These are phyloP conservation scores for Lycorma delicatula DNA, from an alignment of 1,140 invertebrate genomes.

Conservation along the genomic window DNA sequence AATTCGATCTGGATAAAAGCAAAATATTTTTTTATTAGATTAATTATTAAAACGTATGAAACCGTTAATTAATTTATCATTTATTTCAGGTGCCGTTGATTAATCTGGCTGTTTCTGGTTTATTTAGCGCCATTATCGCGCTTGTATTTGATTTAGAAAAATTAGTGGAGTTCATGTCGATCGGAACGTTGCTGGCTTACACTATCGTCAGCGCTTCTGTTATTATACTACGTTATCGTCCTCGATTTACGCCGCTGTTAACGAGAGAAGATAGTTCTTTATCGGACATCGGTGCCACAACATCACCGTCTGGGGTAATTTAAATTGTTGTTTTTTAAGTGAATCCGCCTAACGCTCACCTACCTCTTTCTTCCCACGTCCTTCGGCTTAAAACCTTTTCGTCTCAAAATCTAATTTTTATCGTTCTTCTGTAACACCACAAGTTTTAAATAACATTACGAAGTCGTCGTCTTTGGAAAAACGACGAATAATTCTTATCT, in stretches of 20 bases:
- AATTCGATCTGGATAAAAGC: no score
- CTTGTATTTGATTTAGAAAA: constrained; percentile 82
- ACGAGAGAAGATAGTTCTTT: constrained; percentile 32
- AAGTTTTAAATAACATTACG: neutral
- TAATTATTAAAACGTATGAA: no score
- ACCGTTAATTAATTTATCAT: no score
- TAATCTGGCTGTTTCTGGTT: constrained; percentile 70
- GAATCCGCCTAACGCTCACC: neutral
- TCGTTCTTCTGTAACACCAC: neutral
- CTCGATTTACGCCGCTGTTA: constrained; percentile 45
- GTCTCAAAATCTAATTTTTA: neutral
- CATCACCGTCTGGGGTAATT: constrained; percentile 22
- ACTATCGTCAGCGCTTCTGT: constrained; percentile 84
- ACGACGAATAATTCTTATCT: no score
- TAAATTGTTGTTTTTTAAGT: neutral
- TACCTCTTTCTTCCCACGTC: neutral
- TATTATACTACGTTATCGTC: constrained; percentile 73
- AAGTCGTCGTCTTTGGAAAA: neutral
- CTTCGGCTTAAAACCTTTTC: neutral
- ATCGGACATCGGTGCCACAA: constrained; percentile 31
- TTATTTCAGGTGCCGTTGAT: constrained; percentile 64
- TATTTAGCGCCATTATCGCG: constrained; percentile 68
- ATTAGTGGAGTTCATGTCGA: constrained; percentile 90
- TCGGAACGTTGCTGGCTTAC: constrained; percentile 83
- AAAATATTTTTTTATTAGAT: no score